Evolutionary conservation across 2,888 invertebrate species (phyloP), one percentile per base, ranked within the genome.

Genomic region (Drosophila yooni): DNA sequence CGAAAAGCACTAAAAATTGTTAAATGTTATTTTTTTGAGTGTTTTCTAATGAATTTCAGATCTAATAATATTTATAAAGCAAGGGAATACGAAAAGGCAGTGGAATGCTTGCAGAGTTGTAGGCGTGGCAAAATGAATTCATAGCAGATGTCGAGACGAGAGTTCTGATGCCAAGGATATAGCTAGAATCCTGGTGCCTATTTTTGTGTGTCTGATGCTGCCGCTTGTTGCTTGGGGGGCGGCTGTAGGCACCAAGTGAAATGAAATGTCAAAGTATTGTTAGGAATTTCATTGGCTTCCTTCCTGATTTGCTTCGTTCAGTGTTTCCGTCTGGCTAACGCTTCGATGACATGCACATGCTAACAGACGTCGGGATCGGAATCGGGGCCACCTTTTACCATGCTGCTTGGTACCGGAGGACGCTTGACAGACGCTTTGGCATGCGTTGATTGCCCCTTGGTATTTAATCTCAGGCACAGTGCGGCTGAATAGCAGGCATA

Each of bases 381-480:
- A 51, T 51, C 61, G 25, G 15, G 61, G 21, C 38, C 40, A 38
- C 15, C 51, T 57, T 29, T 71, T 58, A 59, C 46, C 15, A 15
- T 36, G 15, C 2, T 15, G 36, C 36, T 36, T 36, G 31, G 15
- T 52, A 40, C 43, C 73, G 36, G 60, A 61, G 61, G 54, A 60
- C 81, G 57, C 57, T 69, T 65, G 72, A 78, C 57, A 46, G 76
- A 70, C 65, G 59, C 65, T 48, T 52, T 68, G 87, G 84, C 71
- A 83, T 83, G 82, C 72, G 67, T 74, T 82, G 87, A 89, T 89
- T 87, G 89, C 83, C 77, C 74, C 73, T 70, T 80, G 87, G 89
- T 77, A 87, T 87, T 89, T 78, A 82, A 83, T 89, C 87, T 82
- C 74, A 73, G 74, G 60, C 54, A 10, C 59, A 54, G 58, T 33